These are phyloP conservation scores for Chloroceryle amazona DNA, from an alignment of 2,797 vertebrate genomes.

Conservation along the genomic window DNA sequence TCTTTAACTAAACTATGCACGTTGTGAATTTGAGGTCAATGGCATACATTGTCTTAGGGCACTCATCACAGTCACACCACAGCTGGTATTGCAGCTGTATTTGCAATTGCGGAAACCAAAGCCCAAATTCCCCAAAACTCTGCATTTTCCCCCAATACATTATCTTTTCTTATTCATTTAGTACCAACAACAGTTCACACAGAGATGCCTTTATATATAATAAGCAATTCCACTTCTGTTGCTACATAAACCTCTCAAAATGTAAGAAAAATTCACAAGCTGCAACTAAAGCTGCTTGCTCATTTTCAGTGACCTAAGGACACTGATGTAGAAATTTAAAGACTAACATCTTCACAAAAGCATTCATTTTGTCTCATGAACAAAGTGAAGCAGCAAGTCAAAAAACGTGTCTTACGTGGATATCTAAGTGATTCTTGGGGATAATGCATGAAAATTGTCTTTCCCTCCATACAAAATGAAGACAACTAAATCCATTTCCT, in stretches of 20 bases:
- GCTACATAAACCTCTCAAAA: neutral
- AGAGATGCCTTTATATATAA: neutral
- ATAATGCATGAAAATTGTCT: neutral
- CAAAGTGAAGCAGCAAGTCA: neutral
- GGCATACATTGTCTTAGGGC: accelerated
- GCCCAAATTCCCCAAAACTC: neutral
- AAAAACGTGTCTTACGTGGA: neutral
- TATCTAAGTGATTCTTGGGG: neutral
- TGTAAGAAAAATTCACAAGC: neutral
- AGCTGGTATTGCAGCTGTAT: neutral
- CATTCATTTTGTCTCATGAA: neutral
- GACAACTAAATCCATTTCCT: neutral
- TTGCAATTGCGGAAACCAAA: neutral
- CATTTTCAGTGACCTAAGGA: neutral
- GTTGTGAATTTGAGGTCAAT: neutral
- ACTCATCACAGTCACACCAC: neutral
- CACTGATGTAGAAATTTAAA: neutral
- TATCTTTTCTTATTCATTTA: neutral
- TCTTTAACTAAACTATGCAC: neutral
- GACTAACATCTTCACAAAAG: neutral
- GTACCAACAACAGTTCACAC: neutral
- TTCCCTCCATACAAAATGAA: slow-evolving; percentile 21
- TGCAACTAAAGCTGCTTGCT: neutral
- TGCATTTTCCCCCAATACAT: neutral
- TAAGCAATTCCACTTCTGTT: neutral